These are phyloP conservation scores for Ailuropoda melanoleuca DNA, from an alignment of 2,113 vertebrate genomes.

Conservation along the genomic window DNA sequence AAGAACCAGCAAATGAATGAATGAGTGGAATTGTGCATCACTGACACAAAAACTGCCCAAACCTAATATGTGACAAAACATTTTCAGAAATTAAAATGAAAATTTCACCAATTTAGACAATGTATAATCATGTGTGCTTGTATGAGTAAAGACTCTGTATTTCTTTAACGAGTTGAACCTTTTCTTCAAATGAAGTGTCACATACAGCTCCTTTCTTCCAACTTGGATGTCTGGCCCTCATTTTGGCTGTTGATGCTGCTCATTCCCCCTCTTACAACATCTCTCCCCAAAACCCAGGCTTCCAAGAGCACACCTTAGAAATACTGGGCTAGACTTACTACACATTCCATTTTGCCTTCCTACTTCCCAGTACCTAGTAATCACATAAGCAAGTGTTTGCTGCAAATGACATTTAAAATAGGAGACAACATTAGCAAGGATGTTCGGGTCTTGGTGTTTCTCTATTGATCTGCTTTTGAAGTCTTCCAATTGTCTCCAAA, in stretches of 20 bases:
- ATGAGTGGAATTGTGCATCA: not conserved
- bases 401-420: conserved; percentile 46
- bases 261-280: not conserved
- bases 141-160: not conserved
- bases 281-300: not conserved
- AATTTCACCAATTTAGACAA: not conserved
- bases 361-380: not conserved
- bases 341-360: not conserved
- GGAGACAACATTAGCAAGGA: not conserved
- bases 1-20: not conserved
- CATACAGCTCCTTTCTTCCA: not conserved
- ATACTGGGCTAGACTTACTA: not conserved
- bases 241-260: not conserved
- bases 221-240: not conserved
- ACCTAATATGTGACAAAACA: not conserved
- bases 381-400: not conserved
- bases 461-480: conserved; percentile 53
- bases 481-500: conserved; percentile 46
- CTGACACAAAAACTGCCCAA: not conserved
- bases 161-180: not conserved
- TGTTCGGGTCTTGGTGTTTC: not conserved
- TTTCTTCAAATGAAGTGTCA: not conserved
- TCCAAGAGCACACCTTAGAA: not conserved
- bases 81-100: conserved; percentile 28
- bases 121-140: not conserved